phyloP scores from a whole-genome alignment of 2,888 invertebrate species.

The Lottia gigantea region DNA sequence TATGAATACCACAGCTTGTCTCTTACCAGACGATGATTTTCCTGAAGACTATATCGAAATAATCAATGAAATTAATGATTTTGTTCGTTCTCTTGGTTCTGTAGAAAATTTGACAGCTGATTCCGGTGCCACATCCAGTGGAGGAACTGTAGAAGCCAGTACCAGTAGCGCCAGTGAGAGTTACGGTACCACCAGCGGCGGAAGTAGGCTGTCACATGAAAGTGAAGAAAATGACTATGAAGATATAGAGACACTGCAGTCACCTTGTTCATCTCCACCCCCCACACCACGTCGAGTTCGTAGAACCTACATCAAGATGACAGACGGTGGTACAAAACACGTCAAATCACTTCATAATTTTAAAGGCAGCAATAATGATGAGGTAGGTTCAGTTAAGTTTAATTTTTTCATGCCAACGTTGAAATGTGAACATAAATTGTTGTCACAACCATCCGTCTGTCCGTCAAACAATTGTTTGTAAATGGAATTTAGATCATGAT shows the following conservation, averaged over 20 bases:
- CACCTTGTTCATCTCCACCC: slow-evolving; percentile 23
- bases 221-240: slow-evolving; percentile 46
- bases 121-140: slow-evolving; percentile 6
- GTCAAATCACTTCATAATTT: slow-evolving; percentile 94
- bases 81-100: slow-evolving; percentile 52
- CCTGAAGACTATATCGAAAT: slow-evolving; percentile 57
- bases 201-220: slow-evolving; percentile 16
- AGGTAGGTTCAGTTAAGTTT: slow-evolving; percentile 75
- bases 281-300: slow-evolving; percentile 41
- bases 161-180: slow-evolving; percentile 19
- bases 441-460: no score
- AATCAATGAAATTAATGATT: slow-evolving; percentile 60
- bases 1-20: no score
- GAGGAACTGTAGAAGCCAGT: slow-evolving; percentile 16
- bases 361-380: slow-evolving; percentile 96
- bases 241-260: slow-evolving; percentile 32
- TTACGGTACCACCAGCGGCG: slow-evolving; percentile 19
- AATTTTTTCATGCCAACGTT: no score
- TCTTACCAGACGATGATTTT: slow-evolving; percentile 31
- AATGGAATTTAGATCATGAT: no score
- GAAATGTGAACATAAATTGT: no score
- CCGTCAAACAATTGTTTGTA: no score
- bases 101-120: slow-evolving; percentile 8
- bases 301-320: slow-evolving; percentile 42
- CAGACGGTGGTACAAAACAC: slow-evolving; percentile 52